Conservation (phyloP, 2,797 vertebrate genomes). For the Bradypodion pumilum region DNA sequence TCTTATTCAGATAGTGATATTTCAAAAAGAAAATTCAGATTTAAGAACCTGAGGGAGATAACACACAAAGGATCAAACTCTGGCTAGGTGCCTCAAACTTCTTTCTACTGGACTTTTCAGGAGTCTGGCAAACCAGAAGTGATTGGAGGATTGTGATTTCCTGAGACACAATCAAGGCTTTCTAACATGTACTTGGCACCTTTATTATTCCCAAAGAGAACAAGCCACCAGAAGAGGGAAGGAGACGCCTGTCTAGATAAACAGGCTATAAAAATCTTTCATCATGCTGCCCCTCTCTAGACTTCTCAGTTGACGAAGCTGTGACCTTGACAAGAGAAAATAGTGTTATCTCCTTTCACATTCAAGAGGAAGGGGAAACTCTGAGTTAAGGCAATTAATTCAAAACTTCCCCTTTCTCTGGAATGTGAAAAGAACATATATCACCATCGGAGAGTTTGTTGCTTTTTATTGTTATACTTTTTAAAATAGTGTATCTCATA, state of each 20-base stretch:
- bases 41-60: not conserved
- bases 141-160: not conserved
- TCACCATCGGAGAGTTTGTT: no score
- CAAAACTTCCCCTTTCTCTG: no score
- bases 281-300: not conserved
- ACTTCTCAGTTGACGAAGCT: not conserved
- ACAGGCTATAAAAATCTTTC: not conserved
- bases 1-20: not conserved
- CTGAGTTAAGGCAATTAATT: not conserved
- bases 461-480: no score
- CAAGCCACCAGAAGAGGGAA: not conserved
- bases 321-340: not conserved
- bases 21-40: not conserved
- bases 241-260: not conserved
- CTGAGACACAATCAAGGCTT: no score
- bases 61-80: not conserved
- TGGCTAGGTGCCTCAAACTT: not conserved
- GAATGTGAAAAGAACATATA: no score
- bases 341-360: not conserved
- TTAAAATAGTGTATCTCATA: no score
- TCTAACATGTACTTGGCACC: not conserved
- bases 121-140: not conserved
- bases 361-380: not conserved
- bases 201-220: not conserved
- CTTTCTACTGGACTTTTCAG: not conserved